These are phyloP conservation scores for Mamestra brassicae DNA, from an alignment of 2,888 invertebrate genomes.

Conservation along the genomic window DNA sequence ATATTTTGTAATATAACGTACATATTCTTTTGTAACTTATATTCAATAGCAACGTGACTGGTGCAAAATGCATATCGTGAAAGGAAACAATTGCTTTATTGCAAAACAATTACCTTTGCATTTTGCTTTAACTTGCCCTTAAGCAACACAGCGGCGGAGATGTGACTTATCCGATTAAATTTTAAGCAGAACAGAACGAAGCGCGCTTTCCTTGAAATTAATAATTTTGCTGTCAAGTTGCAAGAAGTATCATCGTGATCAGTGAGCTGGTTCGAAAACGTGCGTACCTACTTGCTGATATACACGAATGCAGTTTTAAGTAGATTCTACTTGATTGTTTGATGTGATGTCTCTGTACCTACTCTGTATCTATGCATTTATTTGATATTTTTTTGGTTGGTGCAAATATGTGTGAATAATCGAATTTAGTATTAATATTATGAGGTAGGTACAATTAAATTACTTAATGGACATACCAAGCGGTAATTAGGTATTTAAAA, in stretches of 20 bases:
- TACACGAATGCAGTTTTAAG: not conserved
- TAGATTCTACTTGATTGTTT: not conserved
- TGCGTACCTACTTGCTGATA: too few species aligned
- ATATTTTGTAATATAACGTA: slow-evolving; percentile 1
- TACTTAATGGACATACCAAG: too few species aligned
- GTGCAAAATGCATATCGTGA: not conserved
- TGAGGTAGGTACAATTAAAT: too few species aligned
- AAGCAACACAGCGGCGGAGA: not conserved
- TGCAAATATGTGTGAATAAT: too few species aligned
- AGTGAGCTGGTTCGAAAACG: not conserved
- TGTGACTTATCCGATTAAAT: slow-evolving; percentile 2
- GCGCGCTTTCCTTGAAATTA: not conserved
- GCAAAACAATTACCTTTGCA: not conserved
- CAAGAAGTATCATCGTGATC: not conserved
- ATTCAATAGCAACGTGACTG: slow-evolving; percentile 19
- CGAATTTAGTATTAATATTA: too few species aligned
- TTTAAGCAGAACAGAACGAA: not conserved
- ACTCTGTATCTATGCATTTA: too few species aligned
- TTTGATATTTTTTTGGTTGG: too few species aligned
- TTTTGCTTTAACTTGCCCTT: not conserved
- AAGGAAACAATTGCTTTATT: slow-evolving; percentile 8
- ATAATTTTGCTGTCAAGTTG: not conserved
- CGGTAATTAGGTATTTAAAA: too few species aligned
- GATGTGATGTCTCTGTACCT: too few species aligned
- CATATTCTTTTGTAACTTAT: slow-evolving; percentile 6